Evolutionary conservation across 2,113 vertebrate genomes (phyloP).

Genomic region (Cromileptes altivelis): DNA sequence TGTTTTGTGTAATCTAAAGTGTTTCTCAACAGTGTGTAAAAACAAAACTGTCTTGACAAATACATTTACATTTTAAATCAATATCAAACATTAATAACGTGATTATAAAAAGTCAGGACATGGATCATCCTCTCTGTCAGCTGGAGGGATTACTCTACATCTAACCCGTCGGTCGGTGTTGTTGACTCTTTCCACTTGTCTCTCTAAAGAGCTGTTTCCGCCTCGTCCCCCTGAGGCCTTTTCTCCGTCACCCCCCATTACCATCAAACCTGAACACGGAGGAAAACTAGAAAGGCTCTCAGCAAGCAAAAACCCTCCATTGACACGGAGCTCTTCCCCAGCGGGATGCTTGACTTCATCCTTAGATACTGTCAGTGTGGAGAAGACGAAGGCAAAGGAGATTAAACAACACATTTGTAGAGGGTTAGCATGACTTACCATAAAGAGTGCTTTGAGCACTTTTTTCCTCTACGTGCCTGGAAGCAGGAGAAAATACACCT

Average conservation of each 20-base stretch:
- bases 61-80: too few species aligned
- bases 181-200: constrained; percentile 11
- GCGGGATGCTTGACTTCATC: neutral
- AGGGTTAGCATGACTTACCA: neutral
- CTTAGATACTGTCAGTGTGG: too few species aligned
- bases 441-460: neutral
- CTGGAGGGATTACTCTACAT: neutral
- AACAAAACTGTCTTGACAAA: too few species aligned
- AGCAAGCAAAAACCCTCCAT: neutral
- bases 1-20: neutral
- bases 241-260: neutral
- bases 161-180: neutral
- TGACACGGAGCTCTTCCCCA: neutral
- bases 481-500: too few species aligned
- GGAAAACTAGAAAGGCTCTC: too few species aligned
- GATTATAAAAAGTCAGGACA: neutral
- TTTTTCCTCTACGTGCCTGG: too few species aligned
- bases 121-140: too few species aligned
- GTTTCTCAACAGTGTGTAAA: neutral
- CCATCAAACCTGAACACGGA: neutral
- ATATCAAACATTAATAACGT: too few species aligned
- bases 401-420: neutral
- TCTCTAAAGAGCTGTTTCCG: constrained; percentile 18
- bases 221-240: neutral
- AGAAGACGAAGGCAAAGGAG: neutral